Percentiles rank a stretch among this genome's conserved stretches.
Conservation (phyloP, 2,113 vertebrate genomes). For the Condylura cristata region DNA sequence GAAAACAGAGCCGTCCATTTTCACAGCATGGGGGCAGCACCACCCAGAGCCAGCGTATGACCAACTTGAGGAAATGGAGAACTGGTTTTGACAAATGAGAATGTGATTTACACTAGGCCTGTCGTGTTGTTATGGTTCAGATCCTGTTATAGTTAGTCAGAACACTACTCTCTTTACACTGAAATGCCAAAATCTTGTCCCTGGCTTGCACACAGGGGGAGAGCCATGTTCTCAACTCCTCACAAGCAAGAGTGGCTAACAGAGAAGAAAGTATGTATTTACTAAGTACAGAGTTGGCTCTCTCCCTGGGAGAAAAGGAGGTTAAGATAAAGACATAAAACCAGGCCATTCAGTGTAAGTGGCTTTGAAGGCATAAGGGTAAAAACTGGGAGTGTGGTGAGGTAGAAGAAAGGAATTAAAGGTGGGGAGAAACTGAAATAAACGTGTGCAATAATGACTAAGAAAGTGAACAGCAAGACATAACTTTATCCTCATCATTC, state of each 20-base stretch:
- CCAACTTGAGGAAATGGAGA: accelerated
- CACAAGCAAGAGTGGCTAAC: background rate
- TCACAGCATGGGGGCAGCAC: constrained; percentile 53
- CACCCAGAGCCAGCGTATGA: background rate
- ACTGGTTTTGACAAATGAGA: background rate
- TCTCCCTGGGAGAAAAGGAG: background rate
- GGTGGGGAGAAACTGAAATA: background rate
- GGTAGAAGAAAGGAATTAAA: background rate
- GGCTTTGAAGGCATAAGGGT: background rate
- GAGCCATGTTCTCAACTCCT: background rate
- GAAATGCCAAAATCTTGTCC: background rate
- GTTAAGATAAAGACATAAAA: background rate
- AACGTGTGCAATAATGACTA: background rate
- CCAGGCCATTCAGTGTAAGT: background rate
- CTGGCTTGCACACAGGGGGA: background rate
- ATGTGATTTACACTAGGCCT: background rate
- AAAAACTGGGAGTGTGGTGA: background rate
- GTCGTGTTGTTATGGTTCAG: background rate
- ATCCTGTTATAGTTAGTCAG: background rate
- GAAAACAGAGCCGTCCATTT: constrained; percentile 18
- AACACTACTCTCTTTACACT: background rate
- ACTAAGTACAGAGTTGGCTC: background rate
- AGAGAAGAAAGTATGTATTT: background rate
- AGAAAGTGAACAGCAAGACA: background rate
- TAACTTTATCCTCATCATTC: background rate